phyloP scores from a whole-genome alignment of 1,140 invertebrate genomes.

The Adoxophyes honmai region DNA sequence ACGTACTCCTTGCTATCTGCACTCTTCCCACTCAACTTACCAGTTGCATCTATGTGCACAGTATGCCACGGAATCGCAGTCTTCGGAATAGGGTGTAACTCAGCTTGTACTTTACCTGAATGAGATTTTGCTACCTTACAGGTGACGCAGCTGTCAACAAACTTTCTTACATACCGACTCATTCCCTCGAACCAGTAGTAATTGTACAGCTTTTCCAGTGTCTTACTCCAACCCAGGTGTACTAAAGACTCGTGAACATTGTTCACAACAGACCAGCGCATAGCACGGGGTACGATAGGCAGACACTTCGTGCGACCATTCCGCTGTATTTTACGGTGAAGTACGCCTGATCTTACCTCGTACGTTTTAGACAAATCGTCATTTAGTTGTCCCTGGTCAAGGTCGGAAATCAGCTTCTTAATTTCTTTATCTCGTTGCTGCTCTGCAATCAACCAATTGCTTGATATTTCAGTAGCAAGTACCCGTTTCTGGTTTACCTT shows the following conservation, averaged over 20 bases:
- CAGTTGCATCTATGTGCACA: not conserved
- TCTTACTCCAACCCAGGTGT: constrained; percentile 4
- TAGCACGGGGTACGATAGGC: constrained; percentile 33
- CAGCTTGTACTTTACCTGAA: constrained; percentile 18
- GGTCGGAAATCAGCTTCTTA: not conserved
- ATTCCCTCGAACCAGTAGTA: not conserved
- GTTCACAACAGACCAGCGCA: constrained; percentile 34
- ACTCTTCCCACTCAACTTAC: constrained; percentile 24
- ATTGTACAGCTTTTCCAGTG: not conserved
- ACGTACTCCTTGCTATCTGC: constrained; percentile 24
- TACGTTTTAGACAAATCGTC: not conserved
- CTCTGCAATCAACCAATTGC: not conserved
- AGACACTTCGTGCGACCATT: constrained; percentile 18
- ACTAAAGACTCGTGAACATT: constrained; percentile 30
- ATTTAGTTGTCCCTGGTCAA: not conserved
- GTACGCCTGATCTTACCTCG: not conserved
- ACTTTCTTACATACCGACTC: not conserved
- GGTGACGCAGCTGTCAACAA: constrained; percentile 24
- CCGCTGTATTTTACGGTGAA: not conserved
- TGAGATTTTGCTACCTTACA: constrained; percentile 29
- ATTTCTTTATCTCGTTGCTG: not conserved
- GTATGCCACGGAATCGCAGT: no score
- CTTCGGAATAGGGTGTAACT: no score
- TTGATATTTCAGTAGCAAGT: constrained; percentile 8
- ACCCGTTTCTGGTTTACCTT: constrained; percentile 17